phyloP scores from a whole-genome alignment of 2,888 invertebrate genomes.

The Gryllus longicercus region DNA sequence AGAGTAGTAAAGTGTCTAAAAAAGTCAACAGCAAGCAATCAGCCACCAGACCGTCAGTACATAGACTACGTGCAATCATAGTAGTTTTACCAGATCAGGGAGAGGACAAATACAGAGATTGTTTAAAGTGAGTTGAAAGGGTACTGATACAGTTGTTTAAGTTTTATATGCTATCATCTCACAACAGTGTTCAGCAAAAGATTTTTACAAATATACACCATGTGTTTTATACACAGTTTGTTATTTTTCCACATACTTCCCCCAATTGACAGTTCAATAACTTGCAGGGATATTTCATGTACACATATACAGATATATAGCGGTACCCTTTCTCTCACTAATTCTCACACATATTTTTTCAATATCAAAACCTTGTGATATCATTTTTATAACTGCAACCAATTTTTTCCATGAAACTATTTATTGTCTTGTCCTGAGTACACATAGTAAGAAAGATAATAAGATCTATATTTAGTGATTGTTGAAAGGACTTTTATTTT shows the following conservation, averaged over 20 bases:
- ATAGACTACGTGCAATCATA: slow-evolving; percentile 17
- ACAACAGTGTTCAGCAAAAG: background rate
- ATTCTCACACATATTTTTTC: slow-evolving; percentile 23
- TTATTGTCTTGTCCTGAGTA: slow-evolving; percentile 19
- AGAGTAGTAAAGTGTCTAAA: background rate
- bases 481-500: slow-evolving; percentile 21
- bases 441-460: slow-evolving; percentile 20
- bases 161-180: background rate
- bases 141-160: background rate
- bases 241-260: background rate
- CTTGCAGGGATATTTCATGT: slow-evolving; percentile 18
- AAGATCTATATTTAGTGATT: slow-evolving; percentile 20
- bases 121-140: slow-evolving; percentile 7
- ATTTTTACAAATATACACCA: slow-evolving; percentile 19
- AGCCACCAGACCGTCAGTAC: slow-evolving; percentile 17
- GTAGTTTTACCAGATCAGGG: slow-evolving; percentile 2
- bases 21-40: background rate
- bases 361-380: slow-evolving; percentile 29
- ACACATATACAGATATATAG: background rate
- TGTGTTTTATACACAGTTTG: slow-evolving; percentile 20
- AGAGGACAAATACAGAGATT: slow-evolving; percentile 17
- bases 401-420: background rate
- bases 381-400: slow-evolving; percentile 27
- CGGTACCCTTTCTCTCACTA: slow-evolving; percentile 7
- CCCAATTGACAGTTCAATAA: slow-evolving; percentile 12